Evolutionary conservation across 2,797 vertebrate genomes (phyloP), one percentile per base, ranked within the genome.

Genomic region (Lindbergichthys nudifrons): DNA sequence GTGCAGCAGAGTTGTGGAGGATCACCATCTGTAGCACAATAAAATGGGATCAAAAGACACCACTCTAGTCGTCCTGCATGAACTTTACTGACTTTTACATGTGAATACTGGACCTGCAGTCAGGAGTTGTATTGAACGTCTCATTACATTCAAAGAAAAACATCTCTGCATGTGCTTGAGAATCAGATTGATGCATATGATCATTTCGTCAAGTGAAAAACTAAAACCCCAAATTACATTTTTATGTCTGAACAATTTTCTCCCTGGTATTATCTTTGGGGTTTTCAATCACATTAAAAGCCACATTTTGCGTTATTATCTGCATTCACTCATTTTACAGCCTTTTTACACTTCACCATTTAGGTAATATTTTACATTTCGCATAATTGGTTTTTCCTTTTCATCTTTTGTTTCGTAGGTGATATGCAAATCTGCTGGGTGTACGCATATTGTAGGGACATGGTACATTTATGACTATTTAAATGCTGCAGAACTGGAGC

Each of bases 1-100:
- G 64, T 0, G 15, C 67, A 80, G 73, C 62, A 81, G 15, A 67
- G 73, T 53, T 39, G 43, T 50, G 58, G 64, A 63, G 32, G 50
- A 72, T 71, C 65, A 56, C 67, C 59, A 69, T 66, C 66, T 79
- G 64, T 65, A 75, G 68, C 63, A 65, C 57, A 57, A 47, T 56
- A 52, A 68, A 88, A 57, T 21, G 19, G 12, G 9, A 70, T 26
- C 36, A 65, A 45, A 59, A 41, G 30, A 53, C 39, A 23, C 41
- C 3, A 9, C 30, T 65, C 26, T 60, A 21, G 21, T 61, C 45
- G 32, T 57, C 15, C 41, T 19, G 60, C 36, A 46, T 56, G 14
- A 73, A 7, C 58, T 51, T 42, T 0, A 32, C 39, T 21, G 48
- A 42, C 1, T 63, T 1, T n/a, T 21, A 13, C 12, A 39, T 18